A percentile compares a stretch with the other conserved stretches of the same genome.
phyloP scores from a whole-genome alignment of 2,797 vertebrate genomes.

The Varecia variegata region DNA sequence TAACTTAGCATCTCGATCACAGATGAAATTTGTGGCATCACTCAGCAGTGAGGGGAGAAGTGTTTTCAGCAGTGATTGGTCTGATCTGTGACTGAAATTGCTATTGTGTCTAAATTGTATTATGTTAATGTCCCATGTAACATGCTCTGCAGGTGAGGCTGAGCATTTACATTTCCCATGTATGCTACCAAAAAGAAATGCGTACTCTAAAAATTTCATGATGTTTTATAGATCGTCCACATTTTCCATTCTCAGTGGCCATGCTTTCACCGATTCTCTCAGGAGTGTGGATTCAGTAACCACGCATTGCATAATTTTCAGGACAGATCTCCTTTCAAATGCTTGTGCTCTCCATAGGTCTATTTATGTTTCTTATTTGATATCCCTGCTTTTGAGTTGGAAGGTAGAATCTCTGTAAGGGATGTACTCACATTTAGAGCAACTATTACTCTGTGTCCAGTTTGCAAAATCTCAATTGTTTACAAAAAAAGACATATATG shows the following conservation, averaged over 20 bases:
- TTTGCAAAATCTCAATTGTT: neutral
- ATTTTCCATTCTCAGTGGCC: neutral
- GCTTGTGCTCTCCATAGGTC: neutral
- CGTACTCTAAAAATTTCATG: neutral
- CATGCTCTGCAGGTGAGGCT: neutral
- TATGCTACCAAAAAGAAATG: neutral
- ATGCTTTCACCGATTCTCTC: neutral
- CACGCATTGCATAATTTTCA: rapidly evolving
- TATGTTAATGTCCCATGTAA: neutral
- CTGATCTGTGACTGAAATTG: neutral
- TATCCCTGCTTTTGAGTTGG: neutral
- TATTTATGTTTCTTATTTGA: neutral
- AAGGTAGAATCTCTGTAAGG: neutral
- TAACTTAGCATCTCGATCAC: neutral
- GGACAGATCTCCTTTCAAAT: neutral
- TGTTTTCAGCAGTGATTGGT: neutral
- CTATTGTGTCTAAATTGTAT: conserved; percentile 28
- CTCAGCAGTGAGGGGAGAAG: neutral
- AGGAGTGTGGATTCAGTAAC: neutral
- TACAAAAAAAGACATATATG: neutral
- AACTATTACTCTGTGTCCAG: neutral
- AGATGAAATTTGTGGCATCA: neutral
- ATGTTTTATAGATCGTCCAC: neutral
- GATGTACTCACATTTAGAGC: neutral
- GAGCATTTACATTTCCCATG: neutral